phyloP scores from a whole-genome alignment of 1,140 invertebrate species.

The Drosophila cardini region DNA sequence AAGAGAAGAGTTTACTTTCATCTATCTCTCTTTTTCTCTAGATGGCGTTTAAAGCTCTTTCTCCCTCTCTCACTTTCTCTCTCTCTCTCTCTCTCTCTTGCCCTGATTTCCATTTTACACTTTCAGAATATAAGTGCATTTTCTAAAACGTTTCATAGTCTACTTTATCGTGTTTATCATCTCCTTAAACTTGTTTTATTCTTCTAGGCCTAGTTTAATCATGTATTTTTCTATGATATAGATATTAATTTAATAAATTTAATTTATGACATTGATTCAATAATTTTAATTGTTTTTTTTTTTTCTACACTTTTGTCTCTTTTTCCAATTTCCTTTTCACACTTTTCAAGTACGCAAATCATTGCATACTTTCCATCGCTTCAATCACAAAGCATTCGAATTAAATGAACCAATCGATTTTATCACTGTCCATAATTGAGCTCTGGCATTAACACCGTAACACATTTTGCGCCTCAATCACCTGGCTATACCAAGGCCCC shows the following conservation, averaged over 20 bases:
- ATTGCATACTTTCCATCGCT: conserved; percentile 37
- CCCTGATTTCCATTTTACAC: no score
- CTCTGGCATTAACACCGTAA: conserved; percentile 66
- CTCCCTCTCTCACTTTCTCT: not conserved
- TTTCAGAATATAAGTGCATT: no score
- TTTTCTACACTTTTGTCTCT: not conserved
- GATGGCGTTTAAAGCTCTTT: no score
- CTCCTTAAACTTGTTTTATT: no score
- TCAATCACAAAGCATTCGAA: conserved; percentile 20
- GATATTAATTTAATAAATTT: no score
- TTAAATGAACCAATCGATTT: conserved; percentile 59
- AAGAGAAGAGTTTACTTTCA: no score
- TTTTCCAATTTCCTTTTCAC: not conserved
- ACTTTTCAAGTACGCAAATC: not conserved
- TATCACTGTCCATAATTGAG: conserved; percentile 55
- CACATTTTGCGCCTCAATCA: conserved; percentile 57
- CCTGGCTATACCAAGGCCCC: not conserved
- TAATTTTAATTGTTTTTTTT: no score
- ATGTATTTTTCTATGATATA: no score
- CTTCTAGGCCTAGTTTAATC: no score
- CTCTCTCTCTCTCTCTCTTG: not conserved
- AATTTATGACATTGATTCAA: no score
- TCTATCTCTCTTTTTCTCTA: not conserved
- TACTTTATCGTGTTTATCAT: no score
- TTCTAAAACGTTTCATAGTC: conserved; percentile 1